Evolutionary conservation across 37 sponge, comb jelly and placozoan species (phyloP).

Genomic region (Oopsacas minuta): DNA sequence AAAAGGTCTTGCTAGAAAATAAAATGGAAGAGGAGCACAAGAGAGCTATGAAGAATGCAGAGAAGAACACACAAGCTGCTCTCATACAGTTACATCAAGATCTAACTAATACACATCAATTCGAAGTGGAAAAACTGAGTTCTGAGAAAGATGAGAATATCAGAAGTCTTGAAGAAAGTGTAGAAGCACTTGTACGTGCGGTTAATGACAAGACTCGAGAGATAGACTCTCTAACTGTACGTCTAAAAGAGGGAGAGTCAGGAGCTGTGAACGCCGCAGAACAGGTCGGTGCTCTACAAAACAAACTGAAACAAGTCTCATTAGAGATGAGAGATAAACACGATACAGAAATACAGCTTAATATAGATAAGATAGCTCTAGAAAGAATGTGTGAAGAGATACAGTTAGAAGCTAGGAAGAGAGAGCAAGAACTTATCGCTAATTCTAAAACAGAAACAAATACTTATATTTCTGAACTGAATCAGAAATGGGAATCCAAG

Average conservation of each 20-base stretch:
- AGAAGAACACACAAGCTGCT: conserved; percentile 2
- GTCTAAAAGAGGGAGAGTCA: conserved; percentile 4
- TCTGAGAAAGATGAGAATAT: background rate
- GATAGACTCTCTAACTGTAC: background rate
- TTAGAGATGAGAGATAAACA: background rate
- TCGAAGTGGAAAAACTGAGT: background rate
- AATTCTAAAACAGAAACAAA: background rate
- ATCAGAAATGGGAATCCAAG: background rate
- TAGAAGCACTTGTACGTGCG: background rate
- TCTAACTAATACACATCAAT: background rate
- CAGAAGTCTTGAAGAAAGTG: background rate
- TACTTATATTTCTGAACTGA: background rate
- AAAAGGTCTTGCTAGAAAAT: background rate
- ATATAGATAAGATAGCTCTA: background rate
- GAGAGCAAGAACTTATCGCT: background rate
- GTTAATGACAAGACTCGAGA: background rate
- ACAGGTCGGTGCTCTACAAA: background rate
- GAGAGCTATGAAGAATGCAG: background rate
- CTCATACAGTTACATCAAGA: background rate
- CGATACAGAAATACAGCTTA: background rate
- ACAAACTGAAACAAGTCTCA: background rate
- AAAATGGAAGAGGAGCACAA: background rate
- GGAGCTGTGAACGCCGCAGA: background rate
- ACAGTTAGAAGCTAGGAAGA: background rate
- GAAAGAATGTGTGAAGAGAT: background rate